Percentiles rank a stretch among this genome's conserved stretches.
Conservation (phyloP, 2,797 vertebrate genomes). For the Typhlichthys subterraneus region DNA sequence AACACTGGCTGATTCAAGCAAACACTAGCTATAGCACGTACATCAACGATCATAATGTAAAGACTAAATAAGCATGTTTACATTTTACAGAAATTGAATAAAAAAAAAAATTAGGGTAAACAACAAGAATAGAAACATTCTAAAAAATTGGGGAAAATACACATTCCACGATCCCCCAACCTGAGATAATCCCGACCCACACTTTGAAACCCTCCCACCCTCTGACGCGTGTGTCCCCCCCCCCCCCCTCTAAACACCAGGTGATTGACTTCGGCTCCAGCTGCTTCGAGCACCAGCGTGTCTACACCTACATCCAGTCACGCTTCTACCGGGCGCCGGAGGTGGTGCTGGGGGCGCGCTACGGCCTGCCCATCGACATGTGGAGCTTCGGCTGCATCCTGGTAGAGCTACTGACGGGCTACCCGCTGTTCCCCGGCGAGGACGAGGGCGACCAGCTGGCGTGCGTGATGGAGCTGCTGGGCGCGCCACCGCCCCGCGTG, state of each 20-base stretch:
- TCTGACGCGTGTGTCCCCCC: no score
- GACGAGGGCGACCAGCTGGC: constrained; percentile 96
- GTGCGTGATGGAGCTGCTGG: constrained; percentile 96
- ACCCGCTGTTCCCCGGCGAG: constrained; percentile 94
- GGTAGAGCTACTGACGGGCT: constrained; percentile 94
- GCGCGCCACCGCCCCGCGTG: constrained; percentile 90
- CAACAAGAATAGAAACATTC: no score
- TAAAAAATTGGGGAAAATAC: no score
- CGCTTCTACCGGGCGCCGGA: constrained; percentile 96
- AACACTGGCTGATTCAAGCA: no score
- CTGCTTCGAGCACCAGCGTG: constrained; percentile 97
- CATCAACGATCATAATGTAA: no score
- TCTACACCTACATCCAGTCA: constrained; percentile 98
- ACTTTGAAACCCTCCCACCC: background rate
- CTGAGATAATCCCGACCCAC: no score
- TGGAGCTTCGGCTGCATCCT: constrained; percentile 99
- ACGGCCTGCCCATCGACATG: constrained; percentile 96
- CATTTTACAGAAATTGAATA: no score
- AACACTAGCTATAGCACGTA: no score
- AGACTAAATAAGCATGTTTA: no score
- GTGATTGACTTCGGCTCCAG: constrained; percentile 98
- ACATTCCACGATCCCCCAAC: no score
- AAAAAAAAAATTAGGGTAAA: no score
- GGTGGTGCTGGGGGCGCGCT: constrained; percentile 92
- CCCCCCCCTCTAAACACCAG: constrained; percentile 28